Evolutionary conservation across 35 echinoderm and acorn worm genomes (phyloP).

Genomic region (Anneissia japonica): DNA sequence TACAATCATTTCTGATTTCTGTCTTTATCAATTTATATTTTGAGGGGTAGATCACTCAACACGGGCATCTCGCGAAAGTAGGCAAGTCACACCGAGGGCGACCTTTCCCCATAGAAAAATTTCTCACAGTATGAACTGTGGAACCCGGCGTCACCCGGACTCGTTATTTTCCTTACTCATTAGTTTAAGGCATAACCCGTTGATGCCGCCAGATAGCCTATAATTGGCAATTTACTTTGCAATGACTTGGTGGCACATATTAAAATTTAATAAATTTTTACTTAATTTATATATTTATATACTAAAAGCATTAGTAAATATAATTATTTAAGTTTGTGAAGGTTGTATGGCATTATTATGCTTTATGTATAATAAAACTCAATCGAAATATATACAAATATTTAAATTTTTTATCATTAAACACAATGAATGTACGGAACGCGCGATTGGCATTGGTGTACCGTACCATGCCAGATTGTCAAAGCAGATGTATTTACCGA

Average conservation of each 20-base stretch:
- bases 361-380: too few species aligned
- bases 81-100: neutral
- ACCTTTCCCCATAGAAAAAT: neutral
- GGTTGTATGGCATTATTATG: too few species aligned
- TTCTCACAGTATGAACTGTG: neutral
- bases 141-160: neutral
- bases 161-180: neutral
- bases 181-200: neutral
- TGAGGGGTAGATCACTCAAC: neutral
- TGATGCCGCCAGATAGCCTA: neutral
- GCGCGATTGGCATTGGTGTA: too few species aligned
- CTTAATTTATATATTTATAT: too few species aligned
- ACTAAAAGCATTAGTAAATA: too few species aligned
- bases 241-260: neutral
- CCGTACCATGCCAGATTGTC: too few species aligned
- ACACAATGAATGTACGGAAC: too few species aligned
- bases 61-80: neutral
- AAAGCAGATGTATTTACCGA: too few species aligned
- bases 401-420: too few species aligned
- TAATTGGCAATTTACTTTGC: neutral
- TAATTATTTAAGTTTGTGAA: too few species aligned
- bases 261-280: too few species aligned
- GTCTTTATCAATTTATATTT: neutral
- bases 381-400: too few species aligned
- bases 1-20: neutral